Conservation (phyloP, 37 sponge, comb jelly and placozoan species). For the Mnemiopsis leidyi region DNA sequence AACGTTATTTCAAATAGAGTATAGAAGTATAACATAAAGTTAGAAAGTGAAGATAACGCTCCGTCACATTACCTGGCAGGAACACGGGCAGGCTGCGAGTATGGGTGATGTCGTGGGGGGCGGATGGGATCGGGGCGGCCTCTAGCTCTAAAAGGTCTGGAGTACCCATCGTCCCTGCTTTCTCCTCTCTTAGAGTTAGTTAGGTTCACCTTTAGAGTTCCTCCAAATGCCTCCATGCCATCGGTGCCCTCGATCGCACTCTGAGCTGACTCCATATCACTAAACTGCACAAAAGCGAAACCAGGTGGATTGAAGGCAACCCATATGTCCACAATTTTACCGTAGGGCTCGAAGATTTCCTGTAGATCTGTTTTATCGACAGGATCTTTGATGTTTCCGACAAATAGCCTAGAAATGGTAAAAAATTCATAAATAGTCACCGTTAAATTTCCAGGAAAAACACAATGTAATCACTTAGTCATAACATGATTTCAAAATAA, state of each 20-base stretch:
- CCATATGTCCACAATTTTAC: constrained; percentile 18
- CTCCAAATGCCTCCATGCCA: neutral
- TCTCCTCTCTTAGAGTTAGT: neutral
- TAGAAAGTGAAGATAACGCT: too few species aligned
- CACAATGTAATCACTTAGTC: too few species aligned
- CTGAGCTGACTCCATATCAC: neutral
- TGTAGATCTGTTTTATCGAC: neutral
- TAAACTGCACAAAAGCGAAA: constrained; percentile 52
- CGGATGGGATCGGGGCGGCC: neutral
- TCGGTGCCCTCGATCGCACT: neutral
- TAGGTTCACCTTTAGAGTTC: neutral
- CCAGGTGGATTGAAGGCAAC: constrained; percentile 37
- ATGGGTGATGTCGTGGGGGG: neutral
- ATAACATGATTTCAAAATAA: too few species aligned
- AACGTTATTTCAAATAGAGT: too few species aligned
- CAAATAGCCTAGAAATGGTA: constrained; percentile 54
- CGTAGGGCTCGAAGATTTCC: neutral
- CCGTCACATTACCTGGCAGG: neutral
- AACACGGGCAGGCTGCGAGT: neutral
- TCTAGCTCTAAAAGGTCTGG: too few species aligned
- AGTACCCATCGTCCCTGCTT: neutral
- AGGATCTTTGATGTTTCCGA: constrained; percentile 26
- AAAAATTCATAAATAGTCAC: too few species aligned
- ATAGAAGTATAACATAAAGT: too few species aligned
- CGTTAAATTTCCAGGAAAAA: too few species aligned